A percentile compares a stretch with the other conserved stretches of the same genome.
phyloP scores from a whole-genome alignment of 2,797 vertebrate species.

The Megaceryle alcyon region DNA sequence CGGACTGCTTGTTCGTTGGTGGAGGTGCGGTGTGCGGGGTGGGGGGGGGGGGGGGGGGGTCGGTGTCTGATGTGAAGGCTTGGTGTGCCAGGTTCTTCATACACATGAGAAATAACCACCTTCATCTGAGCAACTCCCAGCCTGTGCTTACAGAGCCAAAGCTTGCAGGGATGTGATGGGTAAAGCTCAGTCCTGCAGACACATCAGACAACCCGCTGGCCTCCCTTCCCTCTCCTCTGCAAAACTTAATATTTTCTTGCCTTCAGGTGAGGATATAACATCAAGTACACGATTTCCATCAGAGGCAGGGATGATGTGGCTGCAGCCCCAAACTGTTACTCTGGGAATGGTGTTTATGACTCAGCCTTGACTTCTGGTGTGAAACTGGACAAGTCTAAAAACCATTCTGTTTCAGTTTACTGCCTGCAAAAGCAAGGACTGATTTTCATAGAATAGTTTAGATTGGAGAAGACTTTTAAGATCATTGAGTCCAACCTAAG shows the following conservation, averaged over 20 bases:
- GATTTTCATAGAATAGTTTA: background rate
- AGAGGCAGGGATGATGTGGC: background rate
- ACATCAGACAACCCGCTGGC: background rate
- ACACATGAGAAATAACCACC: background rate
- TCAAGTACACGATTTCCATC: background rate
- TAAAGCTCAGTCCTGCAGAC: background rate
- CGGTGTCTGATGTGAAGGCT: background rate
- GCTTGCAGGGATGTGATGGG: background rate
- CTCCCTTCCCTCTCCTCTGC: background rate
- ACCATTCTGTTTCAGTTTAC: background rate
- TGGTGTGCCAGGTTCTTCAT: background rate
- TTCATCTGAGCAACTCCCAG: background rate
- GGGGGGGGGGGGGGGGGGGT: too few relatives aligned
- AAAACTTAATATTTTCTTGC: background rate
- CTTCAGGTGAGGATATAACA: background rate
- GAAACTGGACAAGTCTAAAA: background rate
- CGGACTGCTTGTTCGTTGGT: too few relatives aligned
- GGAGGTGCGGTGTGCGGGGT: too few relatives aligned
- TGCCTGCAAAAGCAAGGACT: background rate
- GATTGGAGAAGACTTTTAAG: background rate
- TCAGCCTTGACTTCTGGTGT: background rate
- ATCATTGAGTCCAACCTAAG: background rate
- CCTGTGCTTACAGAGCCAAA: background rate
- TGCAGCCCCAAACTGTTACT: background rate
- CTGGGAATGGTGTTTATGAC: background rate